Conservation (phyloP, 2,113 vertebrate genomes). For the Lontra canadensis region DNA sequence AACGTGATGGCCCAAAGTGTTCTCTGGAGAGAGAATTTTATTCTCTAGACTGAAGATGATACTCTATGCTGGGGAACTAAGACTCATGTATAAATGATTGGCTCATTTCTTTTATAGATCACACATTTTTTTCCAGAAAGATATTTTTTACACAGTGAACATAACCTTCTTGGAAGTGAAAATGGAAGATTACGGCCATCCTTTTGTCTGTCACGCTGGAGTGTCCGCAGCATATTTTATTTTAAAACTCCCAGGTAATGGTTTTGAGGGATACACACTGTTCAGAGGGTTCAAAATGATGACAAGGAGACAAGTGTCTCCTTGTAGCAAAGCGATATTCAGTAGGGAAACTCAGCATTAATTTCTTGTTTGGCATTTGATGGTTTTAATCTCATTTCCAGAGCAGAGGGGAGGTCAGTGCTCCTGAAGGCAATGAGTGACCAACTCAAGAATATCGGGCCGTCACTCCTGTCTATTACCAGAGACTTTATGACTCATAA, state of each 20-base stretch:
- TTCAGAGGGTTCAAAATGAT: neutral
- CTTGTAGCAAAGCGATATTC: too few relatives aligned
- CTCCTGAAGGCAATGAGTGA: neutral
- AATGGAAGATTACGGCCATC: constrained; percentile 70
- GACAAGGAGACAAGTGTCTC: neutral
- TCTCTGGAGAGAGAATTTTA: neutral
- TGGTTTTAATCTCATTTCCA: neutral
- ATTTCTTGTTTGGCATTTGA: neutral
- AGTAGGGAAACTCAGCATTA: neutral
- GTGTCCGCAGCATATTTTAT: constrained; percentile 64
- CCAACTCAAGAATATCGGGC: neutral
- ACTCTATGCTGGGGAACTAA: neutral
- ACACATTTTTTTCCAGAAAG: neutral
- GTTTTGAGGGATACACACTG: rapidly evolving
- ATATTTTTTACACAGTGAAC: constrained; percentile 68
- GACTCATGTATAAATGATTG: neutral
- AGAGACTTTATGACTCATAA: neutral
- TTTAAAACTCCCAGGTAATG: constrained; percentile 67
- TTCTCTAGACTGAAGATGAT: neutral
- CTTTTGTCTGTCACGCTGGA: constrained; percentile 68
- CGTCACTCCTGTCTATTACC: neutral
- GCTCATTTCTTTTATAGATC: constrained; percentile 40
- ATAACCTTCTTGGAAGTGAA: constrained; percentile 74
- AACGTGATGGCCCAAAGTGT: neutral
- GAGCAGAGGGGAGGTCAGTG: neutral